A percentile compares a stretch with the other conserved stretches of the same genome.
These are phyloP conservation scores for Engraulis encrasicolus DNA, from an alignment of 2,113 vertebrate genomes.

Conservation along the genomic window DNA sequence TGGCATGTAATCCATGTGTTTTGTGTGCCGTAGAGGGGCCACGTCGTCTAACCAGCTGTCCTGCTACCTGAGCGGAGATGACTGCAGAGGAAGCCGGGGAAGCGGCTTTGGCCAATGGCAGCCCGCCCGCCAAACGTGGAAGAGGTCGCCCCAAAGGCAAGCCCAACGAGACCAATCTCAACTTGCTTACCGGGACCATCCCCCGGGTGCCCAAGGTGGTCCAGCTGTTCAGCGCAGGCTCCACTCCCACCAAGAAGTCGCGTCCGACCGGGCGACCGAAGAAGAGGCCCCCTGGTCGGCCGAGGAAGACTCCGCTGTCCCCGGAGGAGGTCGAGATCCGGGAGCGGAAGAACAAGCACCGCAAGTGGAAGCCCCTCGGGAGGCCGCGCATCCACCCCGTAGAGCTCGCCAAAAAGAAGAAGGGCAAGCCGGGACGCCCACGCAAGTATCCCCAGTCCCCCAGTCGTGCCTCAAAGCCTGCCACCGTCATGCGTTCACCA, in stretches of 20 bases:
- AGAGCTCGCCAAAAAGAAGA: neutral
- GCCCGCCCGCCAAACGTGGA: conserved; percentile 48
- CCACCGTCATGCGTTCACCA: too few relatives aligned
- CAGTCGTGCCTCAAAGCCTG: neutral
- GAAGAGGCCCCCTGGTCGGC: conserved; percentile 47
- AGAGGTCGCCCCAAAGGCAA: conserved; percentile 53
- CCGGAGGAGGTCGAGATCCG: conserved; percentile 49
- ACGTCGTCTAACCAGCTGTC: neutral
- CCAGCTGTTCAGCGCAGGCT: conserved; percentile 45
- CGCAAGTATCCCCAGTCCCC: conserved; percentile 31
- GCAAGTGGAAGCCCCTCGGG: conserved; percentile 47
- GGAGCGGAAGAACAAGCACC: conserved; percentile 36
- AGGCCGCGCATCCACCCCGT: conserved; percentile 49
- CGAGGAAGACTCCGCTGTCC: conserved; percentile 48
- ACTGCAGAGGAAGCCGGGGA: neutral
- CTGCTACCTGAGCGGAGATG: neutral
- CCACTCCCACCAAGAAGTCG: conserved; percentile 26
- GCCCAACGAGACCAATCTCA: conserved; percentile 37
- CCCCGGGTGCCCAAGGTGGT: conserved; percentile 46
- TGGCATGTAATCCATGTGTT: too few relatives aligned
- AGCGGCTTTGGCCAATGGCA: conserved; percentile 42
- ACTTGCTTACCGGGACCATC: neutral
- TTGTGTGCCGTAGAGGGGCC: neutral
- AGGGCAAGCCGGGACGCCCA: conserved; percentile 45
- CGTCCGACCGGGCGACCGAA: conserved; percentile 53